phyloP scores from a whole-genome alignment of 2,113 vertebrate species.

The Empidonax alnorum region DNA sequence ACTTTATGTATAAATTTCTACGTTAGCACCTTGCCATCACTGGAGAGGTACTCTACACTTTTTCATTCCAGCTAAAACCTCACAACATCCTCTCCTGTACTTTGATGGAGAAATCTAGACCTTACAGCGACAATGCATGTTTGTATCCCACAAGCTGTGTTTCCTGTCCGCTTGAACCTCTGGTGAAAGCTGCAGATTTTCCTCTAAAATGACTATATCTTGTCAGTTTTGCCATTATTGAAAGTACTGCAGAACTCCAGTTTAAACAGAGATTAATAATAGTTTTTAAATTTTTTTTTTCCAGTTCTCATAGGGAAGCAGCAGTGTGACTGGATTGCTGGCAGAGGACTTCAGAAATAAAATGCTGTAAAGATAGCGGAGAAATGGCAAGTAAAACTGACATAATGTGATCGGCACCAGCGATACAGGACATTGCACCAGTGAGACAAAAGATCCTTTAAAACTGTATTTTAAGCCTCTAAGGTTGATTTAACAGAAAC shows the following conservation, averaged over 20 bases:
- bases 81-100: background rate
- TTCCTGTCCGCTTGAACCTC: background rate
- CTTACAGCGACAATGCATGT: background rate
- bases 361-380: conserved; percentile 16
- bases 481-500: conserved; percentile 46
- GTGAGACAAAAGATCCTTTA: conserved; percentile 53
- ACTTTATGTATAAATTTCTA: background rate
- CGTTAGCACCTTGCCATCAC: background rate
- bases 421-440: conserved; percentile 16
- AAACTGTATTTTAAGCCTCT: conserved; percentile 47
- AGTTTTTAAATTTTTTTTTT: background rate
- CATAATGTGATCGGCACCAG: conserved; percentile 52
- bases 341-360: conserved; percentile 54
- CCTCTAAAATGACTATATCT: background rate
- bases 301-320: background rate
- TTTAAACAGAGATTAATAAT: background rate
- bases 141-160: fast-evolving
- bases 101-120: background rate
- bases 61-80: background rate
- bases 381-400: conserved; percentile 49
- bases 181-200: background rate
- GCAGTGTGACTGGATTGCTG: background rate
- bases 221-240: background rate
- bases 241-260: background rate
- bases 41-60: background rate